A percentile compares a stretch with the other conserved stretches of the same genome.
phyloP scores from a whole-genome alignment of 2,113 vertebrate genomes.

The Pseudopodoces humilis region DNA sequence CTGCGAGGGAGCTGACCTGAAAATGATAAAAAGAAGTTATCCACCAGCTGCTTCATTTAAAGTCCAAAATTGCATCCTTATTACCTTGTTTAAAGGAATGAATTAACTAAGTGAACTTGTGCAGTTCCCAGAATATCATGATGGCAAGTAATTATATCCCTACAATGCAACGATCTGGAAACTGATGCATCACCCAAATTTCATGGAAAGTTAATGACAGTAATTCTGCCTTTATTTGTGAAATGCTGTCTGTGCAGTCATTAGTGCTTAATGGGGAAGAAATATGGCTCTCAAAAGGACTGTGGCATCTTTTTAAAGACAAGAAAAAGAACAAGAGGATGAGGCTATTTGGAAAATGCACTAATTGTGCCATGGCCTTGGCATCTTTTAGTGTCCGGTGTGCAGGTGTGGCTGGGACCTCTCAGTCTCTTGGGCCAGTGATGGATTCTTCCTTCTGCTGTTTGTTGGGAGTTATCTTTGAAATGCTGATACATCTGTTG shows the following conservation, averaged over 20 bases:
- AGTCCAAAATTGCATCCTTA: slow-evolving; percentile 26
- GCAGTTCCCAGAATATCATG: slow-evolving; percentile 37
- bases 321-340: neutral
- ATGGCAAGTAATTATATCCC: slow-evolving; percentile 50
- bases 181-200: neutral
- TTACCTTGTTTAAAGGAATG: slow-evolving; percentile 29
- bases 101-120: slow-evolving; percentile 34
- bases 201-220: slow-evolving; percentile 50
- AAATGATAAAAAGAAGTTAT: neutral
- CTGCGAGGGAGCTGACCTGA: slow-evolving; percentile 10
- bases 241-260: slow-evolving; percentile 9
- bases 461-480: neutral
- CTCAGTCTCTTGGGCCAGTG: neutral
- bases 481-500: neutral
- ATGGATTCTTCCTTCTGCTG: neutral
- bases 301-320: neutral
- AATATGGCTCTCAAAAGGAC: neutral
- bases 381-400: neutral
- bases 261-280: slow-evolving; percentile 36
- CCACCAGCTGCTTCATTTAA: slow-evolving; percentile 13
- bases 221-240: slow-evolving; percentile 60
- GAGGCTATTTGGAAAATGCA: neutral
- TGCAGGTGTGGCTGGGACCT: neutral
- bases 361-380: neutral
- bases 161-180: slow-evolving; percentile 33